These are phyloP conservation scores for Pantherophis guttatus DNA, from an alignment of 2,113 vertebrate genomes.

Conservation along the genomic window DNA sequence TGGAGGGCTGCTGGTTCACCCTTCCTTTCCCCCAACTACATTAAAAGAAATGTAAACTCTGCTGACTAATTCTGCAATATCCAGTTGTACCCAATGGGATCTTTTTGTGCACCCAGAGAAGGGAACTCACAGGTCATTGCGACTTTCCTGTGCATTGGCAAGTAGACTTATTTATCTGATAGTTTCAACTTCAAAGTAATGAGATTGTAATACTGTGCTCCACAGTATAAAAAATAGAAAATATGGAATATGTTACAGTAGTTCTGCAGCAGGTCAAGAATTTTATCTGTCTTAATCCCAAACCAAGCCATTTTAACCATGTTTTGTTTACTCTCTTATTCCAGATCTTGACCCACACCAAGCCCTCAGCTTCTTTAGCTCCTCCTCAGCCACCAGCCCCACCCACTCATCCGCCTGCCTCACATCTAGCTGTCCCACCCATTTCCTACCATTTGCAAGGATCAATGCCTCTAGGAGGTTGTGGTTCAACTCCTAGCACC, in stretches of 20 bases:
- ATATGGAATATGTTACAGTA: too few species aligned
- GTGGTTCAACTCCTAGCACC: conserved; percentile 79
- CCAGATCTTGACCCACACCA: conserved; percentile 87
- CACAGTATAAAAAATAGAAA: background rate
- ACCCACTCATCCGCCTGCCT: conserved; percentile 65
- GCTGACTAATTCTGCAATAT: background rate
- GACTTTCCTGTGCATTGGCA: background rate
- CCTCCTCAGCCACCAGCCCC: conserved; percentile 72
- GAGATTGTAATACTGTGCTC: background rate
- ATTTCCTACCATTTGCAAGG: conserved; percentile 81
- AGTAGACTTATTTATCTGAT: too few species aligned
- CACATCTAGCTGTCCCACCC: conserved; percentile 14
- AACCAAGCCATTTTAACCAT: background rate
- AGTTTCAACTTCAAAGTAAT: background rate
- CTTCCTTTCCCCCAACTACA: background rate
- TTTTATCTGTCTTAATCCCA: background rate
- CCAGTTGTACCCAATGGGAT: background rate
- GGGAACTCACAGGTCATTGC: too few species aligned
- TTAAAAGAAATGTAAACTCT: background rate
- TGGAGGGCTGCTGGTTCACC: background rate
- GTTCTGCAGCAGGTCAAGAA: background rate
- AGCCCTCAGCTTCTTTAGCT: conserved; percentile 73
- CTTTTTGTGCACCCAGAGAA: background rate
- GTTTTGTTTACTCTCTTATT: background rate
- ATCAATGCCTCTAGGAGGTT: conserved; percentile 78